A percentile compares a stretch with the other conserved stretches of the same genome.
Conservation (phyloP, 2,113 vertebrate genomes). For the Bostrychus sinensis region DNA sequence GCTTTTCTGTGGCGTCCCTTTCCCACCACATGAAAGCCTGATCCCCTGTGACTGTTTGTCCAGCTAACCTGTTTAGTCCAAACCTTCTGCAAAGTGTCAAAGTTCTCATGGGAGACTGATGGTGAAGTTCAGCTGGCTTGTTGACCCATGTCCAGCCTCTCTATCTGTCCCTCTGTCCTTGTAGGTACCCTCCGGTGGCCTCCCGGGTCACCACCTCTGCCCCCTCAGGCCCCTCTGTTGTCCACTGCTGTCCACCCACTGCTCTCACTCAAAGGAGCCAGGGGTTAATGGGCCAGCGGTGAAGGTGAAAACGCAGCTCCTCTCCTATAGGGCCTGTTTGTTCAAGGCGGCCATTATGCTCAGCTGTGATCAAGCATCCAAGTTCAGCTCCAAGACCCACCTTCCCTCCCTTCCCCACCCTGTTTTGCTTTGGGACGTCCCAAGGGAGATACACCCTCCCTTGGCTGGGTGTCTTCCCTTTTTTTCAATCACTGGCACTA, state of each 20-base stretch:
- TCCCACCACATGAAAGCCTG: constrained; percentile 56
- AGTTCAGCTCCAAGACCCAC: constrained; percentile 78
- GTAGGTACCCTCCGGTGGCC: constrained; percentile 49
- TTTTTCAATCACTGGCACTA: constrained; percentile 53
- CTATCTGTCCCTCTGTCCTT: constrained; percentile 57
- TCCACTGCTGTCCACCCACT: constrained; percentile 75
- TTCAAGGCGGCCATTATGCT: constrained; percentile 64
- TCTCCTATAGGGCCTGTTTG: constrained; percentile 53
- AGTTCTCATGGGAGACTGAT: constrained; percentile 73
- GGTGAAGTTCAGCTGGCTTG: constrained; percentile 75
- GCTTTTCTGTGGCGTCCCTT: constrained; percentile 36
- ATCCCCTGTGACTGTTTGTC: constrained; percentile 49
- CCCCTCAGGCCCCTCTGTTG: constrained; percentile 61
- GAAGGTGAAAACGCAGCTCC: constrained; percentile 67
- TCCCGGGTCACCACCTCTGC: constrained; percentile 59
- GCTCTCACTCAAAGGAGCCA: constrained; percentile 45
- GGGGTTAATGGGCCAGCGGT: constrained; percentile 68
- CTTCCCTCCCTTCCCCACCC: constrained; percentile 8
- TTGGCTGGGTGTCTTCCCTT: constrained; percentile 44
- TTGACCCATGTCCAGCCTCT: constrained; percentile 73
- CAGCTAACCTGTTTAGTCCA: constrained; percentile 64
- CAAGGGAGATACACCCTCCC: constrained; percentile 54
- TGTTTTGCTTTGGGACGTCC: constrained; percentile 30
- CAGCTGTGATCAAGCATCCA: constrained; percentile 72
- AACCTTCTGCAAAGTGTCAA: constrained; percentile 56